Conservation (phyloP, 2,888 invertebrate species). For the Isoperla grammatica region DNA sequence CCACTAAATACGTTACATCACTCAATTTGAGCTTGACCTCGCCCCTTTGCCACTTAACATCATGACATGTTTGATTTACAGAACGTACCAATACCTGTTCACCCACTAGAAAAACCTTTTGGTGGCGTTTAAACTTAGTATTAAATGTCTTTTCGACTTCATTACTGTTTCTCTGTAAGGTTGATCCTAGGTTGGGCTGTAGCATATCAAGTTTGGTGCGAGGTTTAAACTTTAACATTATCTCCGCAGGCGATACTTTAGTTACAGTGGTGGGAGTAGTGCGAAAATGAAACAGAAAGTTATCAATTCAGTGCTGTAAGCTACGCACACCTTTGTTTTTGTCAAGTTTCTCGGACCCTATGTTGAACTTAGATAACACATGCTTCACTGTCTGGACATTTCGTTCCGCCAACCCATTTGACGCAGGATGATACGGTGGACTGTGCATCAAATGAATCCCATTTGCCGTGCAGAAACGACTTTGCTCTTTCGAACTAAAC, state of each 20-base stretch:
- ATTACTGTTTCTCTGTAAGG: not conserved
- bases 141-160: not conserved
- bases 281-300: not conserved
- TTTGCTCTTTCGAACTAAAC: slow-evolving; percentile 13
- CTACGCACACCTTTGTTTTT: not conserved
- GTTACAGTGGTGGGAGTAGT: not conserved
- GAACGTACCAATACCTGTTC: no score
- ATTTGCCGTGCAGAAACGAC: slow-evolving; percentile 8
- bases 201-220: not conserved
- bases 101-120: no score
- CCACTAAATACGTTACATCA: not conserved
- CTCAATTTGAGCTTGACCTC: not conserved
- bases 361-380: no score
- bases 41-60: not conserved
- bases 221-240: not conserved
- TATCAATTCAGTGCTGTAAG: not conserved
- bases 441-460: not conserved
- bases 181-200: not conserved
- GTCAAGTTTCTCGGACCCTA: no score
- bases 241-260: not conserved
- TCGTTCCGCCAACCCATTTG: slow-evolving; percentile 14
- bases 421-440: slow-evolving; percentile 2
- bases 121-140: not conserved
- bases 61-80: no score
- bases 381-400: not conserved